Conservation (phyloP, 2,888 invertebrate species). For the Lathronympha strigana region DNA sequence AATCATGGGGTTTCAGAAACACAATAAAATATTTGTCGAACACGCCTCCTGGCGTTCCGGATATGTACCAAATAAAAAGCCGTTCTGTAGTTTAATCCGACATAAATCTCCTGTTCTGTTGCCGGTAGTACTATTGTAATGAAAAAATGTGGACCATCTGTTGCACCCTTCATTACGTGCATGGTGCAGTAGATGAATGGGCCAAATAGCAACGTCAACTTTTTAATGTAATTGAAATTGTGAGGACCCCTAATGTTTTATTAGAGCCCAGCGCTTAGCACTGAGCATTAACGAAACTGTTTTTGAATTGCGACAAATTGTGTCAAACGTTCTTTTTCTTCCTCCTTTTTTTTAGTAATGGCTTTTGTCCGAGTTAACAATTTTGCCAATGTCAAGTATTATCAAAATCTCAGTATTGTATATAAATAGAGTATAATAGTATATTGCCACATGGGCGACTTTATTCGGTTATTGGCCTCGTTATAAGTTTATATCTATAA, state of each 20-base stretch:
- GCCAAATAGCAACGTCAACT: conserved; percentile 74
- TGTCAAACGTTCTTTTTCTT: conserved; percentile 13
- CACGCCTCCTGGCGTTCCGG: conserved; percentile 76
- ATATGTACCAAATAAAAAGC: conserved; percentile 75
- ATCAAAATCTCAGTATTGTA: no score
- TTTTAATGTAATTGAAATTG: conserved; percentile 82
- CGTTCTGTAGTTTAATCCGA: conserved; percentile 76
- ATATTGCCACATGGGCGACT: no score
- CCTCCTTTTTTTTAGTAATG: no score
- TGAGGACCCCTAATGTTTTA: conserved; percentile 77
- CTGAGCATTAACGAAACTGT: conserved; percentile 55
- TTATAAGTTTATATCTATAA: no score
- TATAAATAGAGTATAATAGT: no score
- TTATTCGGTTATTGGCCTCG: no score
- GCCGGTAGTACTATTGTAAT: conserved; percentile 74
- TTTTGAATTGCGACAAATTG: conserved; percentile 54
- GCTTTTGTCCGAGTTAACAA: no score
- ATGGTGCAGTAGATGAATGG: conserved; percentile 65
- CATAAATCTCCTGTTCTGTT: conserved; percentile 75
- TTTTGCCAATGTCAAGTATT: no score
- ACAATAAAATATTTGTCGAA: conserved; percentile 70
- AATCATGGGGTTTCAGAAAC: conserved; percentile 63
- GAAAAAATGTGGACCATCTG: conserved; percentile 82
- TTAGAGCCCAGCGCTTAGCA: conserved; percentile 65
- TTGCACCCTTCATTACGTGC: conserved; percentile 81